These are phyloP conservation scores for Synaphobranchus kaupii DNA, from an alignment of 2,797 vertebrate genomes.

Conservation along the genomic window DNA sequence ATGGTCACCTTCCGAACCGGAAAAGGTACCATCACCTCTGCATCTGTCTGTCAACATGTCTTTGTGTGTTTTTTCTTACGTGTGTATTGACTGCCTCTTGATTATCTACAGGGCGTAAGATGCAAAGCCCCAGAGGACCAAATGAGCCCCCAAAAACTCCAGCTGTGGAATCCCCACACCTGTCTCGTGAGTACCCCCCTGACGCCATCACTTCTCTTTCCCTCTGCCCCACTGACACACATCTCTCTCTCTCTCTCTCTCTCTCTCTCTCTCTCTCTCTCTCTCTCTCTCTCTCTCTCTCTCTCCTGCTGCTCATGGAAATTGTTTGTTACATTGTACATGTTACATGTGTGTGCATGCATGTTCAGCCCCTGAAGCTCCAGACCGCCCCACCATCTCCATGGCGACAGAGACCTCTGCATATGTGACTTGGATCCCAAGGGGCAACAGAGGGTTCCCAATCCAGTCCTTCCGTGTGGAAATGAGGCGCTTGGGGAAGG, in stretches of 20 bases:
- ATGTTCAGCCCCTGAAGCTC: conserved; percentile 90
- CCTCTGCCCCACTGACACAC: background rate
- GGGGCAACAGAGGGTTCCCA: conserved; percentile 93
- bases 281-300: no score
- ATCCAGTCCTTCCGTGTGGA: conserved; percentile 96
- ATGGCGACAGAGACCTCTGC: conserved; percentile 93
- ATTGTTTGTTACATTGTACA: no score
- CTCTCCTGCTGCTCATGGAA: no score
- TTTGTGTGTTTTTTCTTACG: background rate
- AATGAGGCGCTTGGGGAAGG: conserved; percentile 89
- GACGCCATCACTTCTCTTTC: background rate
- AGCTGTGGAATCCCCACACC: conserved; percentile 81
- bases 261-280: conserved; percentile 13
- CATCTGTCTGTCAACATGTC: background rate
- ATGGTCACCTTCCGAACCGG: conserved; percentile 99
- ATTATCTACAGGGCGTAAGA: conserved; percentile 74
- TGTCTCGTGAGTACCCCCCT: conserved; percentile 82
- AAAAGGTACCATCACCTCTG: conserved; percentile 60
- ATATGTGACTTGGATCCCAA: conserved; percentile 98
- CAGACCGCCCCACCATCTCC: conserved; percentile 95
- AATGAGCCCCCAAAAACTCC: conserved; percentile 70
- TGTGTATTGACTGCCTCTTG: conserved; percentile 64
- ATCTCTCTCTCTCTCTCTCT: background rate
- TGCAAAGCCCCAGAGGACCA: conserved; percentile 56
- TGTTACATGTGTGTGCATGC: conserved; percentile 21